A percentile compares a stretch with the other conserved stretches of the same genome.
These are phyloP conservation scores for Etheostoma cragini DNA, from an alignment of 2,113 vertebrate species.

Conservation along the genomic window DNA sequence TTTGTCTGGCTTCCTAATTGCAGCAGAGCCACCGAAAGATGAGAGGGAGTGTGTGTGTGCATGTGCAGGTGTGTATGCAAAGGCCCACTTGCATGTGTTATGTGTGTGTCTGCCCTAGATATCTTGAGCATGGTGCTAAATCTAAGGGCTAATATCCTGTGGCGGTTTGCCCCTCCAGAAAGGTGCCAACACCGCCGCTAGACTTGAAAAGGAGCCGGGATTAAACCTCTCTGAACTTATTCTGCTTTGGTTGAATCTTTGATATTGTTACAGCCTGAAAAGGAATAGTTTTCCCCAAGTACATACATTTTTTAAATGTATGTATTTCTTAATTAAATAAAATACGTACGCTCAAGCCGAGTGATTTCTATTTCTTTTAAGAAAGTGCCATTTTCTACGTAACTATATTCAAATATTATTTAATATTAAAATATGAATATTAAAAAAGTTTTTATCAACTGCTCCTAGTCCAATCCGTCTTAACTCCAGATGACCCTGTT, in stretches of 20 bases:
- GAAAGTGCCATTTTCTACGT: constrained; percentile 2
- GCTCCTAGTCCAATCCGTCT: constrained; percentile 25
- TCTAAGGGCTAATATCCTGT: constrained; percentile 64
- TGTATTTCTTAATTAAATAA: constrained; percentile 2
- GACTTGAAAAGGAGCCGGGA: constrained; percentile 74
- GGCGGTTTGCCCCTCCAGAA: constrained; percentile 57
- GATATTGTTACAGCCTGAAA: constrained; percentile 42
- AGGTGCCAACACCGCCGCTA: constrained; percentile 55
- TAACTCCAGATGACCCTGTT: constrained; percentile 41
- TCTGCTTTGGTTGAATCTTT: constrained; percentile 46
- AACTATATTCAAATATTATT: not conserved
- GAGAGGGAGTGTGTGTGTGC: constrained; percentile 51
- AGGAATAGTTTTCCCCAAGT: constrained; percentile 29
- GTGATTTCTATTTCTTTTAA: constrained; percentile 1
- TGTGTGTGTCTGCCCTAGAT: constrained; percentile 72
- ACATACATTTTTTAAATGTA: constrained; percentile 20
- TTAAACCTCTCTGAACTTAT: constrained; percentile 66
- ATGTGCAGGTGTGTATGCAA: constrained; percentile 63
- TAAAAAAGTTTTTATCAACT: not conserved
- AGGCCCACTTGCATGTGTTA: constrained; percentile 65
- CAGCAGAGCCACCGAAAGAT: constrained; percentile 54
- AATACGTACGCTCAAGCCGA: not conserved
- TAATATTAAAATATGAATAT: no score
- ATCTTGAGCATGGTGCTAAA: constrained; percentile 70
- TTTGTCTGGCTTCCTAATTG: constrained; percentile 69